Percentiles rank a stretch among this genome's conserved stretches.
Conservation (phyloP, 2,113 vertebrate species). For the Cricetomys ansorgei region DNA sequence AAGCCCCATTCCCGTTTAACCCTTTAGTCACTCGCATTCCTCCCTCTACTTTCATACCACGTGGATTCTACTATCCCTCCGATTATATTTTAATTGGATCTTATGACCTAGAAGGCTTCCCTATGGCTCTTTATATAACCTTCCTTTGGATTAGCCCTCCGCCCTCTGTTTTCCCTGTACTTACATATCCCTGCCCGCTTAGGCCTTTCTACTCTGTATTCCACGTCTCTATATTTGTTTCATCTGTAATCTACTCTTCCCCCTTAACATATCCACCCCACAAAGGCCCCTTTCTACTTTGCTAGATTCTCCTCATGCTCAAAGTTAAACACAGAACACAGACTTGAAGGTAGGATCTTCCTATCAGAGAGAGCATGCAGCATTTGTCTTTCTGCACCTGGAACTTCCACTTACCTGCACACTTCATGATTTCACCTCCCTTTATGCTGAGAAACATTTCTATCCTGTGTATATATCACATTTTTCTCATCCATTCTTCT, state of each 20-base stretch:
- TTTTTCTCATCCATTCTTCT: not conserved
- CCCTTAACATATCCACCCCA: not conserved
- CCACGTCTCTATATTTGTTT: not conserved
- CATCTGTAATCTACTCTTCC: not conserved
- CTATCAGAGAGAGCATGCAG: not conserved
- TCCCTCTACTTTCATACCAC: not conserved
- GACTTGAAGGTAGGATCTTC: not conserved
- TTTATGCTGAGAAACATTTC: not conserved
- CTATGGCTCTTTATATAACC: not conserved
- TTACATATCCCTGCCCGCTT: not conserved
- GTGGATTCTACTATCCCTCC: not conserved
- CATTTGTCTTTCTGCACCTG: not conserved
- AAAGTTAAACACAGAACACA: not conserved
- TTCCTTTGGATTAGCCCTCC: not conserved
- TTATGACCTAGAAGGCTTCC: not conserved
- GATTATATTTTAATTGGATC: not conserved
- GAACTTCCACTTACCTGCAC: not conserved
- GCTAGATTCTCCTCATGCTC: not conserved
- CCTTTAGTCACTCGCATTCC: not conserved
- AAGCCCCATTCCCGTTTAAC: not conserved
- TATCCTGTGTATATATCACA: not conserved
- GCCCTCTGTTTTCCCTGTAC: not conserved
- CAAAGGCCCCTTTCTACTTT: not conserved
- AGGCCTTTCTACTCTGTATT: not conserved
- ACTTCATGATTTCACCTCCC: not conserved